Evolutionary conservation across 92 coral and sea anemone species (phyloP), one percentile per base, ranked within the genome.

Genomic region (Paramuricea clavata): DNA sequence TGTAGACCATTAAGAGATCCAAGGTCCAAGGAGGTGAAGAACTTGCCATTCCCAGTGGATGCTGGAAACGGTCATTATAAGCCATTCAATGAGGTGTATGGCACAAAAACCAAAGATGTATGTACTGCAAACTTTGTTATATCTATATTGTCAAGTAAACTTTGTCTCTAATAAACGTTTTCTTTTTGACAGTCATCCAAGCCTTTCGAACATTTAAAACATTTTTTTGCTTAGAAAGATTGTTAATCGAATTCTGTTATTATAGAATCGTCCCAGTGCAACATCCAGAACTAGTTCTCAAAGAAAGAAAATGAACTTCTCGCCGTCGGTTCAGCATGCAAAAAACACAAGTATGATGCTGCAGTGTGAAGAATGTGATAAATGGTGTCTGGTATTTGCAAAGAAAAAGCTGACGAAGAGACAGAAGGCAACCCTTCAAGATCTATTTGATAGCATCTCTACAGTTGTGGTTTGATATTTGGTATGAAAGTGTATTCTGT

Each of bases 21-120:
- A 62, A 39, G 74, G 36, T 17, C 74, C 35, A 59, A 81, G 44
- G 74, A 81, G 9, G 85, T 81, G 74, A 27, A 61, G 33, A 21
- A 56, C 44, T 68, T 78, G 54, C 85, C 74, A 19, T 81, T 81
- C 44, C 73, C 85, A 31, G 85, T 81, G 42, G 56, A 27, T 36
- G 70, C 85, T 31, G 85, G 85, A 27, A 56, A 81, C 60, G 85
- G 74, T 17, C 85, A 81, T 56, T 81, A 79, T 57, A 62, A 68
- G 30, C 2, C 57, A 3, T 49, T 49, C 57, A 49, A 11, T 49
- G 57, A 49, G 4, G 57, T 49, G 7, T 49, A 49, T 49, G 15
- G 12, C 4, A 49, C 57, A 49, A 16, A 49, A 19, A 49, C 57
- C 4, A 4, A 49, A 3, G 57, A 49, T 49, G 57, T 49, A 49